Evolutionary conservation across 1,140 invertebrate genomes (phyloP), one percentile per base, ranked within the genome.

Genomic region (Hormaphis cornu): DNA sequence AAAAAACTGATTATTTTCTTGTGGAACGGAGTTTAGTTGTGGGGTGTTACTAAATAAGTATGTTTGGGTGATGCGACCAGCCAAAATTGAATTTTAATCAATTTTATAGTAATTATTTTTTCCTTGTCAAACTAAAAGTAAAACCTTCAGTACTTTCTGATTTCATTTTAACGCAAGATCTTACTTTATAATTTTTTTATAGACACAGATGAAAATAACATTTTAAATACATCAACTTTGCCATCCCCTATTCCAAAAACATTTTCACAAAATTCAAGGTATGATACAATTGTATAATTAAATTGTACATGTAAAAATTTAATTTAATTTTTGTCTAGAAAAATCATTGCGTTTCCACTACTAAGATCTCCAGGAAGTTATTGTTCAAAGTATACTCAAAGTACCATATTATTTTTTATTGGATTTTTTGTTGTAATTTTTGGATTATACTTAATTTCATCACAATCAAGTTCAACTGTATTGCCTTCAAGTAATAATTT

Each of bases 381-480:
- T 0, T 50, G 33, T 37, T 22, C 14, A 37, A 66, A 46, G 12
- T 50, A 66, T 9, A 24, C 18, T 22, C 61, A 50, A 50, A 5
- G 24, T 66, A 35, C 50, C 12, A 48, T 48, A 2, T n/a, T 66
- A 16, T n/a, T 50, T 9, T 14, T 50, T 22, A 20, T 50, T 48
- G 40, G 40, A 35, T 50, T 66, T 30, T 66, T 66, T n/a, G 44
- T 10, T 9, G 14, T 35, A 16, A 24, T 50, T 50, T 35, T 66
- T 50, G 61, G 61, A 33, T 48, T 66, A 22, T 66, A 66, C 28
- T 66, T 66, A 4, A 50, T 28, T 66, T 50, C 61, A 50, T 6
- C 50, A 50, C 61, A 66, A 50, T 22, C 61, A 33, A 66, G 16
- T 26, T n/a, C 44, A 35, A n/a, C 35, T 48, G 30, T 66, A 26